Evolutionary conservation across 2,888 invertebrate species (phyloP).

Genomic region (Drosophila nr. perissopoda): DNA sequence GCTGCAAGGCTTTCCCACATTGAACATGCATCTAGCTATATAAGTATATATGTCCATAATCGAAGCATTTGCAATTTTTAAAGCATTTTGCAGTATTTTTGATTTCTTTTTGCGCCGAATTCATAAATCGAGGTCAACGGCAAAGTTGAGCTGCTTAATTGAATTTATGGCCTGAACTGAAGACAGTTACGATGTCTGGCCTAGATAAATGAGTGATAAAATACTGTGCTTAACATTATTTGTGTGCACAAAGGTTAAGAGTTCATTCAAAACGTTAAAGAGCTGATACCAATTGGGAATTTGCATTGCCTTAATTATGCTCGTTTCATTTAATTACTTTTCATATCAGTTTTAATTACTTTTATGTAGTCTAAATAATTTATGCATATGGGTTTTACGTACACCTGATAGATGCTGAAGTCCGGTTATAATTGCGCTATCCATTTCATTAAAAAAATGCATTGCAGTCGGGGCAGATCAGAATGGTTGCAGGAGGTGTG

Average conservation of each 20-base stretch:
- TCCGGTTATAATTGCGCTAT: constrained; percentile 6
- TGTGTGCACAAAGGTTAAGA: neutral
- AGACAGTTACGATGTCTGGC: neutral
- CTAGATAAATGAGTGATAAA: neutral
- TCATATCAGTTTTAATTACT: neutral
- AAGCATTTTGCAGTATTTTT: constrained; percentile 28
- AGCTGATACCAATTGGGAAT: neutral
- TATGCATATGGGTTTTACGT: neutral
- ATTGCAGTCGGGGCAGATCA: constrained; percentile 11
- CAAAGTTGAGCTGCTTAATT: neutral
- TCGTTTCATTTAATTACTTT: neutral
- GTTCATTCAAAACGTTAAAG: neutral
- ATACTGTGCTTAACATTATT: neutral
- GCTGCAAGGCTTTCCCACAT: neutral
- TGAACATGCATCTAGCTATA: neutral
- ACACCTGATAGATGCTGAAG: neutral
- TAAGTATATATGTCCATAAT: constrained; percentile 31
- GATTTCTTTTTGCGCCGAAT: constrained; percentile 6
- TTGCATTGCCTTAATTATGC: neutral
- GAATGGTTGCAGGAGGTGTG: neutral
- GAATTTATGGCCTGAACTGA: neutral
- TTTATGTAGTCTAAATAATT: neutral
- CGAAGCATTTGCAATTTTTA: constrained; percentile 43
- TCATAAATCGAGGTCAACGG: neutral
- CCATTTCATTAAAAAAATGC: constrained; percentile 16